These are phyloP conservation scores for Helarctos malayanus DNA, from an alignment of 2,797 vertebrate genomes.

Conservation along the genomic window DNA sequence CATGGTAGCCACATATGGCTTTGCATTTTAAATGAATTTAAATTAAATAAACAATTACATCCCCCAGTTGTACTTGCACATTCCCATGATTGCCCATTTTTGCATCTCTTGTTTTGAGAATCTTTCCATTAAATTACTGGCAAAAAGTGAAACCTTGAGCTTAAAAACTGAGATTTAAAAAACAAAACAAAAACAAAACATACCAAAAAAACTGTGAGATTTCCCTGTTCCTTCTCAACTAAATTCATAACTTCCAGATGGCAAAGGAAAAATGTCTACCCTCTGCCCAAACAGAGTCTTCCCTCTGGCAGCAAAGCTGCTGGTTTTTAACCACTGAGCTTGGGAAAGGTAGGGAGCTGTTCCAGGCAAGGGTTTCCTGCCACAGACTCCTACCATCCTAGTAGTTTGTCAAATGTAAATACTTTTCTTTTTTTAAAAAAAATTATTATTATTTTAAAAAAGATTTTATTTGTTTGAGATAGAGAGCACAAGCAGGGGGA, in stretches of 20 bases:
- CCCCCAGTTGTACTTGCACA: neutral
- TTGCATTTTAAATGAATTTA: neutral
- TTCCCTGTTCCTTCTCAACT: neutral
- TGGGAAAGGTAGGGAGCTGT: no score
- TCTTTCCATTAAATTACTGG: neutral
- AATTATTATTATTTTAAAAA: no score
- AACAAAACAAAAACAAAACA: neutral
- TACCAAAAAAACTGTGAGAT: neutral
- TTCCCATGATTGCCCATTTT: neutral
- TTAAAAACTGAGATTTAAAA: neutral
- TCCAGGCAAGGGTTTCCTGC: accelerated
- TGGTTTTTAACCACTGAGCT: neutral
- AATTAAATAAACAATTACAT: neutral
- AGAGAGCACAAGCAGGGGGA: no score
- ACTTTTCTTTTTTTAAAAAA: neutral
- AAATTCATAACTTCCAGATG: neutral
- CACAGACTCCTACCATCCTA: neutral
- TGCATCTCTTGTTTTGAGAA: neutral
- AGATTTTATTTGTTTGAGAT: no score
- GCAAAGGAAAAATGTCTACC: neutral
- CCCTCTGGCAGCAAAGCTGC: neutral
- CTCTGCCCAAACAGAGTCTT: neutral
- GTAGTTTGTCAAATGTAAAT: neutral
- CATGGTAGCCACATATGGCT: neutral
- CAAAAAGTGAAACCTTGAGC: neutral